phyloP scores from a whole-genome alignment of 2,888 invertebrate genomes.

The Rhamnusium bicolor region DNA sequence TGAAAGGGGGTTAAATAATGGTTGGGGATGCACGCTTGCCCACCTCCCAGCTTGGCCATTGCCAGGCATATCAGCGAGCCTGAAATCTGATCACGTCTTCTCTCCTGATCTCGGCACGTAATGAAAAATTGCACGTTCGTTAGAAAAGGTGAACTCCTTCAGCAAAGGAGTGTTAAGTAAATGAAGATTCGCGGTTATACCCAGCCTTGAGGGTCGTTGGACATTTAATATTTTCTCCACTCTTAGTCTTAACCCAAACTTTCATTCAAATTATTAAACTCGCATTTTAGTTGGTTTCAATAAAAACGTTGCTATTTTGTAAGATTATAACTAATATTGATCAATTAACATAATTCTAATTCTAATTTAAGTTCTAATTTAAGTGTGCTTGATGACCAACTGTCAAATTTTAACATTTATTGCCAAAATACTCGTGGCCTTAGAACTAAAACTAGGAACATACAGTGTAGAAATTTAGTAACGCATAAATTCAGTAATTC shows the following conservation, averaged over 20 bases:
- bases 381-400: too few species aligned
- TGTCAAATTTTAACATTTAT: too few species aligned
- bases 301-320: neutral
- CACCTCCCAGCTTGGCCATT: slow-evolving; percentile 43
- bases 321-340: too few species aligned
- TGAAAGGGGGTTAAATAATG: slow-evolving; percentile 70
- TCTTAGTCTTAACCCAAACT: neutral
- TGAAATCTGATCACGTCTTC: slow-evolving; percentile 72
- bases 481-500: too few species aligned
- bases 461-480: too few species aligned
- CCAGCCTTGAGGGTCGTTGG: slow-evolving; percentile 15
- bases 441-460: too few species aligned
- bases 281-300: neutral
- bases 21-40: slow-evolving; percentile 64
- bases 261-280: neutral
- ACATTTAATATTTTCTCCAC: slow-evolving; percentile 23
- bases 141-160: slow-evolving; percentile 51
- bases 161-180: slow-evolving; percentile 25
- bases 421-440: too few species aligned
- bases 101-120: slow-evolving; percentile 79
- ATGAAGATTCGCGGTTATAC: slow-evolving; percentile 31
- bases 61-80: slow-evolving; percentile 56
- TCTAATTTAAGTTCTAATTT: too few species aligned
- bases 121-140: slow-evolving; percentile 77
- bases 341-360: too few species aligned